Base-by-base conservation (phyloP, 1,140 invertebrate genomes). In the Zaprionus vittiger region DNA sequence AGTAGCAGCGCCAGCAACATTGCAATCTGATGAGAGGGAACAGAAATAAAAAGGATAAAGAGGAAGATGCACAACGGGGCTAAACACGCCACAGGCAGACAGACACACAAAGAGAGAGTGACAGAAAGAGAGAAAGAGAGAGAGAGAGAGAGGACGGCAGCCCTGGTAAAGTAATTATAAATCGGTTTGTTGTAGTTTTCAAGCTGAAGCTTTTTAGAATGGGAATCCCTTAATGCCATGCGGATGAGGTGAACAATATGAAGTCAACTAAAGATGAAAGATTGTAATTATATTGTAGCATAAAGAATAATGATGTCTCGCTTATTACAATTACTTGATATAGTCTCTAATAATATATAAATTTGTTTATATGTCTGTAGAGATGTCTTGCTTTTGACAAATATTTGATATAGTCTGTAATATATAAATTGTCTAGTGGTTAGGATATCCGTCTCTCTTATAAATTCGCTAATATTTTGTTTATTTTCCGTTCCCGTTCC, bases 1-100 rank as follows among this genome's bases (percentile, higher is more conserved):
- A 28, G 24, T 6, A 56, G 31, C 22, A 56, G 11, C 34, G 41
- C 9, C 34, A 56, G 17, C 65, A 59, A 44, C 22, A 68, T 47
- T 28, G 54, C 65, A 67, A 57, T 47, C 37, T 47, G 28, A 49
- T 34, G 63, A 63, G 62, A 54, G 47, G 12, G 24, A 59, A 52
- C 34, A 37, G 54, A 57, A 72, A 56, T 26, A 41, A 41, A 63
- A 56, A 41, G 31, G 41, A 26, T 41, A 61, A 71, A 56, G 37
- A 31, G 28, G 41, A 71, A 60, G 61, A 59, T 14, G 31, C 24
- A 26, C 28, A 17, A 73, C 15, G 34, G 12, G 56, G 57, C 31
- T 31, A 52, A 54, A 24, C 49, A 64, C 17, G 61, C 61, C 20
- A 14, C 61, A 52, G 38, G 15, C 41, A 54, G 44, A 37, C 31